Conservation (phyloP, 1,140 invertebrate genomes). For the Plutomurus gul region DNA sequence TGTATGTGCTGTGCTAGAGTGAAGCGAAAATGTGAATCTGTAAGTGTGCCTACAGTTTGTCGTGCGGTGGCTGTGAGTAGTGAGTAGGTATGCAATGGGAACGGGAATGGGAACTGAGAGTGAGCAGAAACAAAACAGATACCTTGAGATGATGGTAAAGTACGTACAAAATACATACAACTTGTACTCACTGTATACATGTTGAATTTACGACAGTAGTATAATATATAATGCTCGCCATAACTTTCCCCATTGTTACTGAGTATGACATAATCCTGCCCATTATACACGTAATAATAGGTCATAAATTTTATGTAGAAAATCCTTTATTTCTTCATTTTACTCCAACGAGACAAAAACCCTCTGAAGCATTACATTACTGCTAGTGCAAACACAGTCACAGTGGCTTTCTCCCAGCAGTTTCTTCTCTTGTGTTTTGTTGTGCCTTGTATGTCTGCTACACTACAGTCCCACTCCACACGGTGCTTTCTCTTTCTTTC, state of each 20-base stretch:
- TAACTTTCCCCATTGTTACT: conserved; percentile 18
- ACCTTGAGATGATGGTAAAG: background rate
- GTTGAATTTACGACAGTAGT: conserved; percentile 21
- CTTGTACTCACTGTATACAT: background rate
- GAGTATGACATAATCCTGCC: conserved; percentile 20
- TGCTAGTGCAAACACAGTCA: background rate
- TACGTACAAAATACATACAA: background rate
- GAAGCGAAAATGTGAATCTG: too few relatives aligned
- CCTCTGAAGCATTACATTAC: conserved; percentile 28
- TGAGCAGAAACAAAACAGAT: too few relatives aligned
- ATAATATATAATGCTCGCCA: conserved; percentile 11
- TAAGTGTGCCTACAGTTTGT: too few relatives aligned
- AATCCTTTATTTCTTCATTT: conserved; percentile 30
- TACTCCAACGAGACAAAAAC: conserved; percentile 17
- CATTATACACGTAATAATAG: conserved; percentile 25
- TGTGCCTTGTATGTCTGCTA: too few relatives aligned
- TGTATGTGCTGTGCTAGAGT: too few relatives aligned
- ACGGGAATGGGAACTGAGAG: too few relatives aligned
- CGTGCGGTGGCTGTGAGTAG: too few relatives aligned
- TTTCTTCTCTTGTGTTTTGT: background rate
- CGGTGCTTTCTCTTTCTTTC: too few relatives aligned
- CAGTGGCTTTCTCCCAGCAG: background rate
- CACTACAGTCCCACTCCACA: too few relatives aligned
- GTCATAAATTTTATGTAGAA: conserved; percentile 25
- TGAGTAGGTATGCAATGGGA: too few relatives aligned